Conservation (phyloP, 1,140 invertebrate genomes). For the Leptinotarsa undecemlineata region DNA sequence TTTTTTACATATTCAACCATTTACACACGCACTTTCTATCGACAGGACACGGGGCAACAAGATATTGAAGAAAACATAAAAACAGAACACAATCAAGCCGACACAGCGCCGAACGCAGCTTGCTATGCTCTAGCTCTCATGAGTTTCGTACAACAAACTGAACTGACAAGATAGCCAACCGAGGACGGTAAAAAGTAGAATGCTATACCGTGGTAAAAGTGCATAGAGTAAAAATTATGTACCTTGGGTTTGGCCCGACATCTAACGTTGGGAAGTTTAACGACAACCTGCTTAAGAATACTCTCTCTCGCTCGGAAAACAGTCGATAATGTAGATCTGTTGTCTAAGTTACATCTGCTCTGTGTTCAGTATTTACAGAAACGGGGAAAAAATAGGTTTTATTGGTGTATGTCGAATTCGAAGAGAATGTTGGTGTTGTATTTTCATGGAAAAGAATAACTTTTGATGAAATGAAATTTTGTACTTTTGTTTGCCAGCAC, state of each 20-base stretch:
- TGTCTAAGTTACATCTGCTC: too few relatives aligned
- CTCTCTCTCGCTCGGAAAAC: too few relatives aligned
- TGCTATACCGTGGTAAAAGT: not conserved
- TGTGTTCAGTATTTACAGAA: too few relatives aligned
- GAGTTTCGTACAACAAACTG: slow-evolving; percentile 18
- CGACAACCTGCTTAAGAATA: not conserved
- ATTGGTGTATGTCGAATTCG: too few relatives aligned
- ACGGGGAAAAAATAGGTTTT: too few relatives aligned
- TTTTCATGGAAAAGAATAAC: too few relatives aligned
- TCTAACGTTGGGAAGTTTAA: not conserved
- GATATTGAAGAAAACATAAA: slow-evolving; percentile 37
- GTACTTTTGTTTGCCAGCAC: too few relatives aligned
- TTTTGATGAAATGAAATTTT: too few relatives aligned
- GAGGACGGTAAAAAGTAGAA: not conserved
- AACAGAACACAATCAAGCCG: slow-evolving; percentile 40
- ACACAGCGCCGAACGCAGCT: slow-evolving; percentile 34
- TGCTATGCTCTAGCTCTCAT: slow-evolving; percentile 31
- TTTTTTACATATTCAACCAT: slow-evolving; percentile 31
- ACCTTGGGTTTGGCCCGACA: not conserved
- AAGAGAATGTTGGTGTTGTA: too few relatives aligned
- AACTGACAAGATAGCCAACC: not conserved
- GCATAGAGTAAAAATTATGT: too few relatives aligned
- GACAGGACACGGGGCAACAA: slow-evolving; percentile 26
- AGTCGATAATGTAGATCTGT: too few relatives aligned
- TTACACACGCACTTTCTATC: slow-evolving; percentile 21